Evolutionary conservation across 2,888 invertebrate species (phyloP).

Genomic region (Andrena chrysosceles): DNA sequence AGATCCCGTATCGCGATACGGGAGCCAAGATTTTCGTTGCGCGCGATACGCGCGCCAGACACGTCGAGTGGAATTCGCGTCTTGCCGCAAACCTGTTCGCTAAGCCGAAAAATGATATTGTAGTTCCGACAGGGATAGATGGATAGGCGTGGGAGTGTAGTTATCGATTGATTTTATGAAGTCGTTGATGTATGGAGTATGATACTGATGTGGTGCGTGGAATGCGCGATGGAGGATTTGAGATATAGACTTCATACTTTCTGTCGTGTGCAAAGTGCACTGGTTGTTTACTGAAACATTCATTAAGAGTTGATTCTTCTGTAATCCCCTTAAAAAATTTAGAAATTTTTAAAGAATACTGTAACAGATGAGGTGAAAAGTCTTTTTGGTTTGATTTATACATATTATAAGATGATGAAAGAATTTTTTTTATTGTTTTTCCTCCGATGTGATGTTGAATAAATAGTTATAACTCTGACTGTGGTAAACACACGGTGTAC

Average conservation of each 20-base stretch:
- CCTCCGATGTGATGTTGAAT: too few species aligned
- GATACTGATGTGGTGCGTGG: background rate
- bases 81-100: slow-evolving; percentile 1
- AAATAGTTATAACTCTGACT: too few species aligned
- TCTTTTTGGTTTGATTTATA: too few species aligned
- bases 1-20: background rate
- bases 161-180: background rate
- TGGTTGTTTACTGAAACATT: too few species aligned
- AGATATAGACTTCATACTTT: background rate
- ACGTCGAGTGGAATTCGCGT: background rate
- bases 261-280: background rate
- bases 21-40: background rate
- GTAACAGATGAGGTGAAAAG: too few species aligned
- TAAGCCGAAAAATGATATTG: background rate
- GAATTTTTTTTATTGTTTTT: too few species aligned
- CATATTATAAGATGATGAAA: too few species aligned
- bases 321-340: too few species aligned
- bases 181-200: background rate
- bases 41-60: background rate
- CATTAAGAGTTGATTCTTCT: too few species aligned
- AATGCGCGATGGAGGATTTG: too few species aligned
- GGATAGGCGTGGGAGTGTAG: background rate
- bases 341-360: too few species aligned
- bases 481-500: too few species aligned
- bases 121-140: background rate